Evolutionary conservation across 2,113 vertebrate genomes (phyloP).

Genomic region (Crotalus helleri): DNA sequence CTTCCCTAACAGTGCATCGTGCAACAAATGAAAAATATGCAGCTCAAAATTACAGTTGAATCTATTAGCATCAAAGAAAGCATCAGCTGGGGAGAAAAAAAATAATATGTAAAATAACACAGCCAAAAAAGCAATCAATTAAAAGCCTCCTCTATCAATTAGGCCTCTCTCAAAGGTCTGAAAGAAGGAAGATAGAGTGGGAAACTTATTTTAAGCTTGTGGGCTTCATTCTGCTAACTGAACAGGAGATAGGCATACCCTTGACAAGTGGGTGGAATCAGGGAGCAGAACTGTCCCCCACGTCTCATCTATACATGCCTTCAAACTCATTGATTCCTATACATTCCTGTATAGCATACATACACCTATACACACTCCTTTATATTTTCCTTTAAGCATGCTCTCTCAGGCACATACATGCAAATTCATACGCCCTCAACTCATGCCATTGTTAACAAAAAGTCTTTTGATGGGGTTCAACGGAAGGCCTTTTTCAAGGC

Average conservation of each 20-base stretch:
- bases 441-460: neutral
- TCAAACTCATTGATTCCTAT: neutral
- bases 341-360: neutral
- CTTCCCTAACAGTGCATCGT: neutral
- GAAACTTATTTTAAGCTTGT: neutral
- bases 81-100: neutral
- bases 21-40: neutral
- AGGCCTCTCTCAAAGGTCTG: neutral
- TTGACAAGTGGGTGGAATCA: neutral
- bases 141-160: neutral
- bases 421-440: too few species aligned
- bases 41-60: neutral
- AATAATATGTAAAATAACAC: neutral
- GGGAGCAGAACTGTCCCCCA: neutral
- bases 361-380: neutral
- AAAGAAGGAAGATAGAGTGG: neutral
- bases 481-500: neutral
- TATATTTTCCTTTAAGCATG: neutral
- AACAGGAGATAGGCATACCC: neutral
- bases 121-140: constrained; percentile 1
- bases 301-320: neutral
- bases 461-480: neutral
- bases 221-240: neutral
- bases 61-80: constrained; percentile 4
- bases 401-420: too few species aligned